Conservation (phyloP, 2,888 invertebrate genomes). For the Pollenia amentaria region DNA sequence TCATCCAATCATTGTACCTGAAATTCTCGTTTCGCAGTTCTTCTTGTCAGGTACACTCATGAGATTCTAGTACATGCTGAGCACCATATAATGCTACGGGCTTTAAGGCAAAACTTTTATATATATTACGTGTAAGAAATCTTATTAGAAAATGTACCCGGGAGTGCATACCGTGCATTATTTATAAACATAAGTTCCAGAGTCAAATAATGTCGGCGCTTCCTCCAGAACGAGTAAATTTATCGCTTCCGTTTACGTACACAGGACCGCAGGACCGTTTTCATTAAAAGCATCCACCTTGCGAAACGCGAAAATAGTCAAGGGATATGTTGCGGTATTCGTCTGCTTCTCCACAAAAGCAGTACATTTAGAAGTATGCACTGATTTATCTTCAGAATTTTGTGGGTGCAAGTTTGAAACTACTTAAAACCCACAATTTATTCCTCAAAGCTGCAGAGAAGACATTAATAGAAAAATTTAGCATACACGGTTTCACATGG, state of each 20-base stretch:
- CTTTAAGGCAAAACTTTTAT: slow-evolving; percentile 29
- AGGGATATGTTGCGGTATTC: slow-evolving; percentile 63
- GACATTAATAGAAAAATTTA: no score
- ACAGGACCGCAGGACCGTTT: slow-evolving; percentile 67
- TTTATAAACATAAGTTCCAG: slow-evolving; percentile 55
- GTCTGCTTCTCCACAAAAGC: slow-evolving; percentile 61
- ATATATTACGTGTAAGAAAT: no score
- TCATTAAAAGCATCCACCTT: slow-evolving; percentile 39
- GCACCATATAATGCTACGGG: slow-evolving; percentile 30
- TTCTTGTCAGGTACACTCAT: no score
- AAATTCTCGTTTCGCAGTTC: slow-evolving; percentile 7
- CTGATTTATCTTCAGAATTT: slow-evolving; percentile 61
- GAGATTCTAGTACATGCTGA: slow-evolving; percentile 31
- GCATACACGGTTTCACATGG: no score
- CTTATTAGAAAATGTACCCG: no score
- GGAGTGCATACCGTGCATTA: slow-evolving; percentile 40
- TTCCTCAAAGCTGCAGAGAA: no score
- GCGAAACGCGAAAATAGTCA: slow-evolving; percentile 45
- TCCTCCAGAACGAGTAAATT: slow-evolving; percentile 56
- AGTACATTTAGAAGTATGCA: slow-evolving; percentile 60
- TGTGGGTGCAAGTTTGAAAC: no score
- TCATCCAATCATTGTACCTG: slow-evolving; percentile 43
- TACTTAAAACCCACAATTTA: no score
- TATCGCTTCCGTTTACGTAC: slow-evolving; percentile 55
- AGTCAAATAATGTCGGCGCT: slow-evolving; percentile 58